Evolutionary conservation across 2,797 vertebrate species (phyloP), one percentile per base, ranked within the genome.

Genomic region (Cuculus canorus): DNA sequence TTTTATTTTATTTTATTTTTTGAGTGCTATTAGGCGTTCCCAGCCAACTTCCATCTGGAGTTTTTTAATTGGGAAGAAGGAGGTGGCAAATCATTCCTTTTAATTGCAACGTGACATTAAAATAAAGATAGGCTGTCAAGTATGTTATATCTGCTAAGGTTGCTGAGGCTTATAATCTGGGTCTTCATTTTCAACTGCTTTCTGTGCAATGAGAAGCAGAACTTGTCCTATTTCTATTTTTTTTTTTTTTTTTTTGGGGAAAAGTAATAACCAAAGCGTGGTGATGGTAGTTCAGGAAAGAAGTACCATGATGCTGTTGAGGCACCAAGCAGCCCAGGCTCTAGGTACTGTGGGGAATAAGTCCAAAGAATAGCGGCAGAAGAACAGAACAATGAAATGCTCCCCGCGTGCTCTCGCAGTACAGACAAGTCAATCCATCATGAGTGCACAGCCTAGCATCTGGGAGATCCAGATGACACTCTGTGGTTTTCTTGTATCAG

Each of bases 361-460:
- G 86, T 92, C 91, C 95, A 79, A 94, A 96, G 91, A 96, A 82
- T 93, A 95, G 82, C 52, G 82, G 37, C 61, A 96, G 92, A 71
- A 91, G 86, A 91, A 4, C 1, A 86, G 88, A 95, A 97, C 97
- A 98, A 98, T 97, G 80, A 90, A 86, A 32, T 61, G 43, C 88
- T 92, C 91, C 81, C 92, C 82, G 72, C 3, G 21, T 96, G 91
- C 39, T 66, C 30, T 68, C 25, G 1, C 90, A 95, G 92, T 94
- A 83, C 43, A 91, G 91, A 86, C 92, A 94, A 97, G 97, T 95
- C 97, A 84, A 97, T 98, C 95, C 96, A 97, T 98, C 97, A 97
- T 68, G 43, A 82, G 83, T 1, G 35, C 86, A 86, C 86, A 82
- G 85, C 88, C 50, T 59, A 30, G 76, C 96, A 97, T 96, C 97